phyloP scores from a whole-genome alignment of 2,113 vertebrate genomes.

The Periophthalmodon schlosseri region DNA sequence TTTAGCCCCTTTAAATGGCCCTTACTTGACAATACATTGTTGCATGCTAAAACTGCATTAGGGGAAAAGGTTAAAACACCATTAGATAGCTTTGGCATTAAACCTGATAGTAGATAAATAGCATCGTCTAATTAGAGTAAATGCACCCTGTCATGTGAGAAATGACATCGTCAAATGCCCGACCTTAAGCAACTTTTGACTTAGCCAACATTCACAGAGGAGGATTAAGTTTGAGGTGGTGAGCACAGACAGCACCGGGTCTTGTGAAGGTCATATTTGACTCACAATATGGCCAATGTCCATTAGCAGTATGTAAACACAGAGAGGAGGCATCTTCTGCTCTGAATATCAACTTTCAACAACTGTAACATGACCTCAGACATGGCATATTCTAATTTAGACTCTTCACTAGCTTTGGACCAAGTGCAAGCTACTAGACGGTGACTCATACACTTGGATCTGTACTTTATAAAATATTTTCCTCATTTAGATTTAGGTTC shows the following conservation, averaged over 20 bases:
- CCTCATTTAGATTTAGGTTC: too few relatives aligned
- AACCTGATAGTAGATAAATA: constrained; percentile 23
- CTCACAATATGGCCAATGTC: constrained; percentile 44
- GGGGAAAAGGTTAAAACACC: background rate
- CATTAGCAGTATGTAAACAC: constrained; percentile 49
- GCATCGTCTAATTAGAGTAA: constrained; percentile 21
- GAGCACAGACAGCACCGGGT: constrained; percentile 12
- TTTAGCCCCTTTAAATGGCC: background rate
- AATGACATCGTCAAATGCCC: constrained; percentile 45
- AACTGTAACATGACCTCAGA: background rate
- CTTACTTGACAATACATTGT: background rate
- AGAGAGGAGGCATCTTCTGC: constrained; percentile 22
- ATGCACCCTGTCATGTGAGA: constrained; percentile 10
- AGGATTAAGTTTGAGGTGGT: constrained; percentile 34
- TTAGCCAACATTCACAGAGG: constrained; percentile 21
- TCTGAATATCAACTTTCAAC: constrained; percentile 20
- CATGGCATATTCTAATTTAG: background rate
- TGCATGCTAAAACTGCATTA: background rate
- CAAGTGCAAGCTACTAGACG: too few relatives aligned
- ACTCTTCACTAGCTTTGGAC: background rate
- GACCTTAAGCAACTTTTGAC: constrained; percentile 44
- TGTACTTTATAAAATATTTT: too few relatives aligned
- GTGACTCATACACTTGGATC: too few relatives aligned
- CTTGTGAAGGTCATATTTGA: constrained; percentile 39
- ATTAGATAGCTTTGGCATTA: background rate